Conservation (phyloP, 2,888 invertebrate species). For the Amphipoea oculea region DNA sequence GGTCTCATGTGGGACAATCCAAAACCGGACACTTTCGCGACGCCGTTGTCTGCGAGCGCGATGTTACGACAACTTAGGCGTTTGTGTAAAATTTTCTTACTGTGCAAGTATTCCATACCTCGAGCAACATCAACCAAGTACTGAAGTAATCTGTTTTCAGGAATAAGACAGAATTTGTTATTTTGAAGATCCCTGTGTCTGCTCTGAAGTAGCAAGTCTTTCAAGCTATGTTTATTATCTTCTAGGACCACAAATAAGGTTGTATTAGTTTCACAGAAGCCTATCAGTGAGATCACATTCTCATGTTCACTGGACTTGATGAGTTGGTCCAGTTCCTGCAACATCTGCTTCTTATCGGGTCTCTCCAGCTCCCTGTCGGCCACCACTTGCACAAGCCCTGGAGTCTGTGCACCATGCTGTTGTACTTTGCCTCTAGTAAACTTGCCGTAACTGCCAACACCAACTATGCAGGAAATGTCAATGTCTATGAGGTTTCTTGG, state of each 20-base stretch:
- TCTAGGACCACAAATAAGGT: constrained; percentile 94
- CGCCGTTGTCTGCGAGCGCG: constrained; percentile 91
- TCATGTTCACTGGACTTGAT: constrained; percentile 93
- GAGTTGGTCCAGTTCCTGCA: constrained; percentile 93
- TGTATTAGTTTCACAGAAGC: constrained; percentile 95
- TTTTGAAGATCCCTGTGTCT: constrained; percentile 88
- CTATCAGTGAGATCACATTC: constrained; percentile 93
- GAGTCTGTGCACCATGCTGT: constrained; percentile 90
- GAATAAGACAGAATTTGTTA: constrained; percentile 90
- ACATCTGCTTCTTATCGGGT: constrained; percentile 89
- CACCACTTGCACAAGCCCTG: constrained; percentile 92
- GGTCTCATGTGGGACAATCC: constrained; percentile 93
- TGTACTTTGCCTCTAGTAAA: constrained; percentile 93
- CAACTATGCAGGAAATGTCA: constrained; percentile 92
- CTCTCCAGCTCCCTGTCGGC: constrained; percentile 89
- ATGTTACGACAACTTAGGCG: constrained; percentile 94
- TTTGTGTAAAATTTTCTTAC: constrained; percentile 93
- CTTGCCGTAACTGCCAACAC: constrained; percentile 94
- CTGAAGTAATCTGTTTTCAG: constrained; percentile 92
- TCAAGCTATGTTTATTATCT: constrained; percentile 92
- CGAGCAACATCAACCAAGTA: constrained; percentile 92
- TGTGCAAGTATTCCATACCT: constrained; percentile 93
- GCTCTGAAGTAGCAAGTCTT: constrained; percentile 92
- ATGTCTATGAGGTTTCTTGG: constrained; percentile 93
- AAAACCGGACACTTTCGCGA: constrained; percentile 94